Conservation (phyloP, 2,888 invertebrate genomes). For the Exocentrus adspersus region DNA sequence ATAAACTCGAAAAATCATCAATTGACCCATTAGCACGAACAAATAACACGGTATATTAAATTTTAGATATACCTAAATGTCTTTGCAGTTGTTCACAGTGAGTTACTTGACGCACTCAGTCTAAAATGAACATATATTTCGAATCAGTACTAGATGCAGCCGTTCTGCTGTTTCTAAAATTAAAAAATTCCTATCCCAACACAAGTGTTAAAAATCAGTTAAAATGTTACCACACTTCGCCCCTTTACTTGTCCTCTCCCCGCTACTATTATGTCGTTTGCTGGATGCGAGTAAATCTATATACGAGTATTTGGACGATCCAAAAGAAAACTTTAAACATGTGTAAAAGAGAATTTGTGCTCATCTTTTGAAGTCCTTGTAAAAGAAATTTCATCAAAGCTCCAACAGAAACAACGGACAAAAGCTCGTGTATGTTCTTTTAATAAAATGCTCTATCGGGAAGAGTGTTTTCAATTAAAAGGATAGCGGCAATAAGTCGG, state of each 20-base stretch:
- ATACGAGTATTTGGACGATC: not conserved
- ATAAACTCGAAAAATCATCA: not conserved
- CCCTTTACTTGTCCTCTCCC: not conserved
- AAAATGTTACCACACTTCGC: not conserved
- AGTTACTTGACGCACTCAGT: no score
- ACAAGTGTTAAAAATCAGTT: not conserved
- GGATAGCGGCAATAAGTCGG: not conserved
- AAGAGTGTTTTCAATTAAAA: not conserved
- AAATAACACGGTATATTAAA: no score
- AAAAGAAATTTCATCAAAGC: slow-evolving; percentile 1
- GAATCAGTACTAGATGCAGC: no score
- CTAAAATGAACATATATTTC: no score
- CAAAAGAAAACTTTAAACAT: not conserved
- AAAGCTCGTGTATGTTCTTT: not conserved
- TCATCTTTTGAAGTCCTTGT: not conserved
- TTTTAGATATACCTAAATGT: no score
- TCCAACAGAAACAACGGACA: not conserved
- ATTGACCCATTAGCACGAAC: not conserved
- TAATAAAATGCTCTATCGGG: no score
- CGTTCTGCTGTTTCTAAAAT: not conserved
- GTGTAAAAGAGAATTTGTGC: not conserved
- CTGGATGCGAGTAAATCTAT: not conserved
- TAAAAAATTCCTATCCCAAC: not conserved
- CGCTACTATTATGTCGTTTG: not conserved
- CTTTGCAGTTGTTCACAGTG: no score